Conservation (phyloP, 2,797 vertebrate species). For the Sebastes iracundus region DNA sequence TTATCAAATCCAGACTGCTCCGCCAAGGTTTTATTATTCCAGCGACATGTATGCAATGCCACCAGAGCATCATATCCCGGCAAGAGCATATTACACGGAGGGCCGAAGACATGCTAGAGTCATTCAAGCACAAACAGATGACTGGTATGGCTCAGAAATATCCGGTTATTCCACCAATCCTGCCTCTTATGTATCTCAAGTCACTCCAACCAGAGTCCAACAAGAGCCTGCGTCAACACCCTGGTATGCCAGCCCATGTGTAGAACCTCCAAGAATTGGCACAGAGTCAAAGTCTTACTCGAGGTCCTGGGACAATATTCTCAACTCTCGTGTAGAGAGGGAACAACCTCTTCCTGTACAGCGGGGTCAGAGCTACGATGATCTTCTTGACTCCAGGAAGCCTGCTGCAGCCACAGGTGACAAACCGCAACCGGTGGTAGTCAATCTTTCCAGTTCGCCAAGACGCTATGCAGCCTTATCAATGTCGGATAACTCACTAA, state of each 20-base stretch:
- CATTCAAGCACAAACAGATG: conserved; percentile 84
- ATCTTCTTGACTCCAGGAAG: conserved; percentile 89
- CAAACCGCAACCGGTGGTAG: conserved; percentile 91
- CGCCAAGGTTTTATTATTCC: conserved; percentile 85
- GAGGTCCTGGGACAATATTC: conserved; percentile 97
- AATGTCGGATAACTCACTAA: conserved; percentile 93
- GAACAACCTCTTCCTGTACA: conserved; percentile 88
- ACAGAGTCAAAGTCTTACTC: conserved; percentile 91
- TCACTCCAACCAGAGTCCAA: conserved; percentile 80
- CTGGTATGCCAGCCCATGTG: conserved; percentile 89
- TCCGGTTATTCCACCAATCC: conserved; percentile 84
- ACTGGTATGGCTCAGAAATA: conserved; percentile 90
- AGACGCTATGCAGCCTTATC: conserved; percentile 96
- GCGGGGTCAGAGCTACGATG: conserved; percentile 94
- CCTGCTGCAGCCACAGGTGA: conserved; percentile 81
- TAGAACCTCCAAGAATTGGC: conserved; percentile 85
- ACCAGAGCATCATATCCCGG: conserved; percentile 84
- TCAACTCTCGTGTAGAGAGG: conserved; percentile 85
- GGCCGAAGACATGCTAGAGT: conserved; percentile 87
- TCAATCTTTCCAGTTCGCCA: conserved; percentile 96
- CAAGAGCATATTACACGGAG: conserved; percentile 88
- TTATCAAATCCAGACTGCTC: conserved; percentile 85
- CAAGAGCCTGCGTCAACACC: conserved; percentile 84
- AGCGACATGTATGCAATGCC: conserved; percentile 83
- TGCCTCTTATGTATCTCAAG: conserved; percentile 82